Percentiles rank a stretch among this genome's conserved stretches.
phyloP scores from a whole-genome alignment of 2,888 invertebrate species.

The Leucophora obtusa region DNA sequence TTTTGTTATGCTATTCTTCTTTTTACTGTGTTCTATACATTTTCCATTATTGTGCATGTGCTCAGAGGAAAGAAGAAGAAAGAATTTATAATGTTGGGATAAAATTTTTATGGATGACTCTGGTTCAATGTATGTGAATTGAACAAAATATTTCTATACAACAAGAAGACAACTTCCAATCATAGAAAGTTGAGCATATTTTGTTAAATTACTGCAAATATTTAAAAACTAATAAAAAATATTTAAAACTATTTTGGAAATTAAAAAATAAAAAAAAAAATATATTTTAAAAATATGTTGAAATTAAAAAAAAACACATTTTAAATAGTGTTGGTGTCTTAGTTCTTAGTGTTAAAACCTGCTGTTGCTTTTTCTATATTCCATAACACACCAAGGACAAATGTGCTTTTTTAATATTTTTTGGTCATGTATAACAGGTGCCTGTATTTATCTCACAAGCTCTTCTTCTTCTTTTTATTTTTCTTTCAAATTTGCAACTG shows the following conservation, averaged over 20 bases:
- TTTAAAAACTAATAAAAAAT: not conserved
- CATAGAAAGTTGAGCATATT: conserved; percentile 24
- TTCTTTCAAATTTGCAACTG: not conserved
- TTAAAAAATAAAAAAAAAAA: conserved; percentile 5
- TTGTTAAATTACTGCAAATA: not conserved
- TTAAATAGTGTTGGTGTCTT: not conserved
- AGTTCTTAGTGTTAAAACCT: conserved; percentile 19
- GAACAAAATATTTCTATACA: conserved; percentile 20
- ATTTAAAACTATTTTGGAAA: conserved; percentile 7
- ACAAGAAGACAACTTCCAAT: conserved; percentile 29
- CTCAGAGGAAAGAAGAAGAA: conserved; percentile 1
- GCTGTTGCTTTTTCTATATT: conserved; percentile 43
- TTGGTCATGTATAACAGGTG: conserved; percentile 63
- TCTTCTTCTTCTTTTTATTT: conserved; percentile 27
- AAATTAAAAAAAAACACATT: not conserved
- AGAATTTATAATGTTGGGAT: not conserved
- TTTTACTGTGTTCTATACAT: conserved; percentile 16
- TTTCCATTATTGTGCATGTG: conserved; percentile 53
- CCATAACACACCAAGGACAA: conserved; percentile 58
- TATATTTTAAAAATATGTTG: not conserved
- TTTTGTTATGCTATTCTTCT: conserved; percentile 4
- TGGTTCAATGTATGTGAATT: not conserved
- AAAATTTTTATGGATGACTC: conserved; percentile 14
- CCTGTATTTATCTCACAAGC: conserved; percentile 53
- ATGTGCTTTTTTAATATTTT: conserved; percentile 31